Base-by-base conservation (phyloP, 1,140 invertebrate species). In the Trigoniulus corallinus region DNA sequence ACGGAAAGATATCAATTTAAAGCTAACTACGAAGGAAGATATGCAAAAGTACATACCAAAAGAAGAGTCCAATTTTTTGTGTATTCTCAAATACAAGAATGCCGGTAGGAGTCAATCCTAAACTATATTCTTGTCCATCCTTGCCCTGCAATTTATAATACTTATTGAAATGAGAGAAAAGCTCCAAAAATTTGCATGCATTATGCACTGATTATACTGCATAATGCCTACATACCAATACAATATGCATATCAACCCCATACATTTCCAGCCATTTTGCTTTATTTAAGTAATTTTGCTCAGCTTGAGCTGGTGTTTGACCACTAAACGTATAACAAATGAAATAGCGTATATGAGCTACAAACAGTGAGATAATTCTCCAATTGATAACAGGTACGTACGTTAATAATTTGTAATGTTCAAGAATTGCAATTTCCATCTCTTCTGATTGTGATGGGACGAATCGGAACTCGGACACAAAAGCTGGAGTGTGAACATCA, bases 1-100 rank as follows among this genome's bases (percentile, higher is more conserved):
- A 34, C 7, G 29, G 15, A 52, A 41, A 23, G 42, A 4, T 24
- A 44, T 7, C 4, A 7, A 44, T 7, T 24, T 20, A 47, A 23
- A 53, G 27, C 50, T 41, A 29, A 51, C 47, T 47, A 41, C 18
- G 22, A 44, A 22, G 20, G 57, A 46, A 40, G 49, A 50, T 43
- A 41, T 26, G 22, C 42, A 27, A 23, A 58, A 41, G 34, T 37
- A 13, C 65, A 62, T 65, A 77, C 95, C 96, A 99, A 66, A 96
- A 96, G 67, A 99, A 98, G 0, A 98, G 72, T 1, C 94, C 96
- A 59, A 99, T 98, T 71, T 98, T 98, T 62, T 88, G 84, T 45
- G 68, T 68, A 21, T 87, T 87, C 67, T 98, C 93, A 66, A 97
- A 96, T 1, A 99, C 93, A 10, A 98, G 71, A 59, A 99, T 94